phyloP scores from a whole-genome alignment of 1,140 invertebrate genomes.

The Mya arenaria region DNA sequence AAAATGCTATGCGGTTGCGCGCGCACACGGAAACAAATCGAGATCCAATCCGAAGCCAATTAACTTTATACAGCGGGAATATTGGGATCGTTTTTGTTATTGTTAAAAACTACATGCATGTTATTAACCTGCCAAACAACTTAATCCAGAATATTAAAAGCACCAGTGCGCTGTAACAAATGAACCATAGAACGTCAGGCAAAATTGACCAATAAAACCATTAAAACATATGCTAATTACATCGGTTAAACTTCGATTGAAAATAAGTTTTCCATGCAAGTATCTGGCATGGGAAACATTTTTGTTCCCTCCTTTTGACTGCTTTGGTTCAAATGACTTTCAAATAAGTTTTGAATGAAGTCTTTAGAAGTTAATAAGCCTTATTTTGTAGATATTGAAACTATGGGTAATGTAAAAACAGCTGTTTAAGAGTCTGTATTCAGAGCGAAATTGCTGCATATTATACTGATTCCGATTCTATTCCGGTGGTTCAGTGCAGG shows the following conservation, averaged over 20 bases:
- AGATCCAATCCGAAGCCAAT: no score
- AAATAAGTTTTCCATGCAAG: constrained; percentile 13
- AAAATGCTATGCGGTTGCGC: no score
- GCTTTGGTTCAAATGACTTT: constrained; percentile 23
- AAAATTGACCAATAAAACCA: constrained; percentile 33
- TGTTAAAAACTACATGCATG: no score
- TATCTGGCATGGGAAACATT: constrained; percentile 44
- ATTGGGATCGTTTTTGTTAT: no score
- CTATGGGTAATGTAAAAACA: constrained; percentile 6
- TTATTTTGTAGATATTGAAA: constrained; percentile 51
- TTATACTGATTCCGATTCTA: constrained; percentile 21
- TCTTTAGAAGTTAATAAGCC: constrained; percentile 32
- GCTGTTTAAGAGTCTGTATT: constrained; percentile 42
- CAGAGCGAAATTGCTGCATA: constrained; percentile 42
- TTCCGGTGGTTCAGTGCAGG: constrained; percentile 42
- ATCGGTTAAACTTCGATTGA: constrained; percentile 1
- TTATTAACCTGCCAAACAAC: no score
- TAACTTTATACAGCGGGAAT: no score
- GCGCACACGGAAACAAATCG: no score
- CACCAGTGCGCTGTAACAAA: no score
- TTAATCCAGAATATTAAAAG: no score
- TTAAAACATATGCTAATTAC: constrained; percentile 46
- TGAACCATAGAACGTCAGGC: no score
- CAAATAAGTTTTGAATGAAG: constrained; percentile 13
- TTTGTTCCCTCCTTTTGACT: not conserved